These are phyloP conservation scores for Triplophysa dalaica DNA, from an alignment of 2,113 vertebrate species.

Conservation along the genomic window DNA sequence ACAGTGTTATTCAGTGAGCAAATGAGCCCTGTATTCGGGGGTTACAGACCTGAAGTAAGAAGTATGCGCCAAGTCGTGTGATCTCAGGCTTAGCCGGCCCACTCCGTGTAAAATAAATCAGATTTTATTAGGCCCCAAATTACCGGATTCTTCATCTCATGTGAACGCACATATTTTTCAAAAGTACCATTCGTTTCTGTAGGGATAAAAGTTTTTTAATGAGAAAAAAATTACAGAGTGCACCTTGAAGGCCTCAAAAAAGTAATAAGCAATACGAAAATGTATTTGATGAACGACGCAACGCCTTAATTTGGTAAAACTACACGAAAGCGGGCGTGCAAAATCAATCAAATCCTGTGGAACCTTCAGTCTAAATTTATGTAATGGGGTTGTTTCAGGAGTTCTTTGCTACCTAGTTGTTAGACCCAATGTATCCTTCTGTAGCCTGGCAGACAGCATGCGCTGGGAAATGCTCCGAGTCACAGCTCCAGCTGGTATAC, in stretches of 20 bases:
- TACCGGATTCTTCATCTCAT: no score
- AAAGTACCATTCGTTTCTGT: no score
- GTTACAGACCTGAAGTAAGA: no score
- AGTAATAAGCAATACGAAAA: not conserved
- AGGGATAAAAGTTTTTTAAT: no score
- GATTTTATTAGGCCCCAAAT: no score
- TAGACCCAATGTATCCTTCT: conserved; percentile 29
- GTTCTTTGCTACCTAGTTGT: conserved; percentile 18
- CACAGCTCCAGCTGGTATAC: conserved; percentile 48
- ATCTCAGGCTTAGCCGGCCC: no score
- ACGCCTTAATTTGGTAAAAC: not conserved
- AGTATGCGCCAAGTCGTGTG: no score
- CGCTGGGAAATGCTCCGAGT: conserved; percentile 35
- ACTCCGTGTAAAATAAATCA: no score
- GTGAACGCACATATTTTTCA: no score
- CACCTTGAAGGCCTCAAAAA: not conserved
- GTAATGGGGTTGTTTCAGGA: conserved; percentile 26
- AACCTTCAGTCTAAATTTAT: conserved; percentile 25
- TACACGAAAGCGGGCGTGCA: conserved; percentile 9
- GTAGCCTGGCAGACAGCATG: conserved; percentile 37
- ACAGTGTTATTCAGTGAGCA: no score
- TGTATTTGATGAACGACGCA: not conserved
- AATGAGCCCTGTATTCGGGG: no score
- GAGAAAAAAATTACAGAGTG: no score
- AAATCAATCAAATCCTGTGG: conserved; percentile 24